Percentiles rank a stretch among this genome's conserved stretches.
phyloP scores from a whole-genome alignment of 2,888 invertebrate genomes.

The Dasypogon diadema region DNA sequence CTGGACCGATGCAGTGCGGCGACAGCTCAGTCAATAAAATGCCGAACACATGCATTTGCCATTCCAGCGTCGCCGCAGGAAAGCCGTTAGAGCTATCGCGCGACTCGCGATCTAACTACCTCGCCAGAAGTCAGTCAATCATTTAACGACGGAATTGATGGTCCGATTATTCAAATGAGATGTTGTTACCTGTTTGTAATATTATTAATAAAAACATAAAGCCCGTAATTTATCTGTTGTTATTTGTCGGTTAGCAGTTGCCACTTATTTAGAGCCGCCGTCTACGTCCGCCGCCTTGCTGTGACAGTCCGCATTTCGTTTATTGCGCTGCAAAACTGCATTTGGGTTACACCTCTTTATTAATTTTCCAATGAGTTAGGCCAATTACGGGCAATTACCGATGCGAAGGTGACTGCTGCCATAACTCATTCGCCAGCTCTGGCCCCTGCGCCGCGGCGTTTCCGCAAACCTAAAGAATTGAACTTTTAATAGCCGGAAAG shows the following conservation, averaged over 20 bases:
- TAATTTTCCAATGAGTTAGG: slow-evolving; percentile 47
- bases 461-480: slow-evolving; percentile 19
- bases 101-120: slow-evolving; percentile 17
- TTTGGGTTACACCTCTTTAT: slow-evolving; percentile 40
- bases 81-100: slow-evolving; percentile 19
- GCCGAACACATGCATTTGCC: slow-evolving; percentile 53
- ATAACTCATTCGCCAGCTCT: slow-evolving; percentile 12
- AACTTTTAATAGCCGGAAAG: slow-evolving; percentile 44
- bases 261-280: slow-evolving; percentile 24
- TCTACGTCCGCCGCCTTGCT: background rate
- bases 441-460: background rate
- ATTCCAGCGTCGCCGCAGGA: slow-evolving; percentile 20
- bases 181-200: slow-evolving; percentile 54
- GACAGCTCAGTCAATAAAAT: slow-evolving; percentile 49
- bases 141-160: slow-evolving; percentile 56
- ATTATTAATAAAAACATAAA: slow-evolving; percentile 54
- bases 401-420: slow-evolving; percentile 47
- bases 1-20: background rate
- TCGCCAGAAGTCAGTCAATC: slow-evolving; percentile 56
- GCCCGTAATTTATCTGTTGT: slow-evolving; percentile 51
- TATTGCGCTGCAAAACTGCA: slow-evolving; percentile 14
- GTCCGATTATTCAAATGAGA: slow-evolving; percentile 56
- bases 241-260: slow-evolving; percentile 41
- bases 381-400: slow-evolving; percentile 41
- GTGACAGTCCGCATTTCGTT: slow-evolving; percentile 41